These are phyloP conservation scores for Stichodactyla helianthus DNA, from an alignment of 64 coral and sea anemone species.

Conservation along the genomic window DNA sequence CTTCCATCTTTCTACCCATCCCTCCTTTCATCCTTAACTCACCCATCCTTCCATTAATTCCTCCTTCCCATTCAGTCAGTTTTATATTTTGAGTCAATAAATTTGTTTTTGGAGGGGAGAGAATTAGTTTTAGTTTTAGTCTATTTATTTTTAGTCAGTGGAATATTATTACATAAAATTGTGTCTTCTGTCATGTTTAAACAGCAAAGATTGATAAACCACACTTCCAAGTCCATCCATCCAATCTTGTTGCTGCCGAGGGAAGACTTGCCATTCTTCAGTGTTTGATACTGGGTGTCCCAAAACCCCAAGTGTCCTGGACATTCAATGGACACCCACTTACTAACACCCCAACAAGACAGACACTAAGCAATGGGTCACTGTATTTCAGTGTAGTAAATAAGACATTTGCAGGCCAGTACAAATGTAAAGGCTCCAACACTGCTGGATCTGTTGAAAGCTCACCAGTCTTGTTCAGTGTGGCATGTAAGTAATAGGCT, in stretches of 20 bases:
- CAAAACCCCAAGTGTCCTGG: constrained; percentile 74
- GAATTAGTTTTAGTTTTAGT: too few species aligned
- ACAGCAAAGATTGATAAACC: constrained; percentile 68
- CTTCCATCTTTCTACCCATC: too few species aligned
- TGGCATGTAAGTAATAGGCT: constrained; percentile 76
- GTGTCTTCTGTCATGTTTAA: background rate
- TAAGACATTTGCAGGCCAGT: constrained; percentile 64
- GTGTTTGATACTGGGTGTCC: constrained; percentile 76
- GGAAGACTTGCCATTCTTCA: constrained; percentile 49
- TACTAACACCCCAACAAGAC: constrained; percentile 41
- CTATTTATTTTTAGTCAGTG: background rate
- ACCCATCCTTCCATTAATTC: too few species aligned
- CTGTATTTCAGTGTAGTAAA: constrained; percentile 62
- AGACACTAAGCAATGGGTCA: constrained; percentile 74
- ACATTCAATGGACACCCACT: constrained; percentile 37
- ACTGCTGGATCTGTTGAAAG: constrained; percentile 53
- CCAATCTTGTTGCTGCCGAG: constrained; percentile 56
- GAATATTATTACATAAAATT: background rate
- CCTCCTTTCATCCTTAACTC: too few species aligned
- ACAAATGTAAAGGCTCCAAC: constrained; percentile 75
- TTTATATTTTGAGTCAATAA: too few species aligned
- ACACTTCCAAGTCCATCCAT: constrained; percentile 74
- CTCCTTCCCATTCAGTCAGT: too few species aligned
- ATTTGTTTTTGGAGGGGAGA: background rate
- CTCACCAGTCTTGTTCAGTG: constrained; percentile 59